phyloP scores from a whole-genome alignment of 2,797 vertebrate genomes.

The Aphelocoma californica region DNA sequence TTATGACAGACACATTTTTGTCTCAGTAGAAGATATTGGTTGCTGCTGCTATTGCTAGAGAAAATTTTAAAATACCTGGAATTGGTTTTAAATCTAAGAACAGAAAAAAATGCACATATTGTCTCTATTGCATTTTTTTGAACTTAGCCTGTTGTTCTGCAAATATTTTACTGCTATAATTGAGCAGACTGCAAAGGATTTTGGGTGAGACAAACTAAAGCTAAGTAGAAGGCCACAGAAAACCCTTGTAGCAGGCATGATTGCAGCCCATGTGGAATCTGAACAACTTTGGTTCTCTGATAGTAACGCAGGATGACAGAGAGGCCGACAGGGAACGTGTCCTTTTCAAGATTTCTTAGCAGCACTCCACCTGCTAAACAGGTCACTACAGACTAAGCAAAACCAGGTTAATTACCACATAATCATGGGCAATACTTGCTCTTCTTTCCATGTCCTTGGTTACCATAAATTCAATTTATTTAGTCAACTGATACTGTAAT shows the following conservation, averaged over 20 bases:
- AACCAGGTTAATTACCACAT: background rate
- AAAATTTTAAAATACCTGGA: background rate
- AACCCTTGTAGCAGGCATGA: background rate
- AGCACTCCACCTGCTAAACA: background rate
- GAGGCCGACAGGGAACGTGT: fast-evolving
- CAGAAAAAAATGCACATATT: background rate
- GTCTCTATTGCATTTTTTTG: background rate
- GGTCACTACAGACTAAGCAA: background rate
- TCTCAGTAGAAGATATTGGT: background rate
- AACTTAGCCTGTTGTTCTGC: background rate
- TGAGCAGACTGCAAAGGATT: background rate
- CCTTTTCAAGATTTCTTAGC: background rate
- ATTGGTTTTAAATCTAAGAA: background rate
- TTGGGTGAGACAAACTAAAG: background rate
- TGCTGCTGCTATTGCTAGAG: background rate
- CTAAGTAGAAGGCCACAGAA: background rate
- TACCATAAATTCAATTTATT: background rate
- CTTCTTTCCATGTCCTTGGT: background rate
- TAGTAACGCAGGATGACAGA: background rate
- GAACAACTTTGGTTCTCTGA: background rate
- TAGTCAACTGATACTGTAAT: background rate
- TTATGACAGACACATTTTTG: background rate
- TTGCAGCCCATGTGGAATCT: background rate
- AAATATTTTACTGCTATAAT: background rate
- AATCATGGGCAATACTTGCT: background rate